These are phyloP conservation scores for Hippolais icterina DNA, from an alignment of 2,113 vertebrate genomes.

Conservation along the genomic window DNA sequence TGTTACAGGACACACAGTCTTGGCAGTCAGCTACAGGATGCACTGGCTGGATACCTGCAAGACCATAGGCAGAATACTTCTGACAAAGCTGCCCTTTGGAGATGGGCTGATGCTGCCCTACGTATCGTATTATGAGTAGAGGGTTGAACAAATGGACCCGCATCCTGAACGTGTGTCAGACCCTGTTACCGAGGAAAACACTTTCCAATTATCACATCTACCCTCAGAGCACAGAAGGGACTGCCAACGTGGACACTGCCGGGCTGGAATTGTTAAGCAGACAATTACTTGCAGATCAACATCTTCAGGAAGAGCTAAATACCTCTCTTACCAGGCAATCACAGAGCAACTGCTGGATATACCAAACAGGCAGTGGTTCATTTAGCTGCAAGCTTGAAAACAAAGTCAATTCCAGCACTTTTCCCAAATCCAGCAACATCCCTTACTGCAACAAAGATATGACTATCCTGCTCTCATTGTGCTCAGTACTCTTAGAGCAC, in stretches of 20 bases:
- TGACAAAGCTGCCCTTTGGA: neutral
- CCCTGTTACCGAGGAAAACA: neutral
- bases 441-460: neutral
- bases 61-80: neutral
- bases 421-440: neutral
- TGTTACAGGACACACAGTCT: accelerated
- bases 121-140: neutral
- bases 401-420: neutral
- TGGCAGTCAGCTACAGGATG: neutral
- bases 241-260: neutral
- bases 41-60: neutral
- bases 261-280: neutral
- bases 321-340: neutral
- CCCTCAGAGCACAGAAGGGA: neutral
- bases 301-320: neutral
- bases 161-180: neutral
- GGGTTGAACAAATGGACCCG: neutral
- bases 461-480: neutral
- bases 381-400: neutral
- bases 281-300: neutral
- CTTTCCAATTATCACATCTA: neutral
- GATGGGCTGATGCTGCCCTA: neutral
- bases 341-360: neutral
- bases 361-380: neutral
- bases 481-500: neutral